phyloP scores from a whole-genome alignment of 1,140 invertebrate genomes.

The Eriocheir sinensis region DNA sequence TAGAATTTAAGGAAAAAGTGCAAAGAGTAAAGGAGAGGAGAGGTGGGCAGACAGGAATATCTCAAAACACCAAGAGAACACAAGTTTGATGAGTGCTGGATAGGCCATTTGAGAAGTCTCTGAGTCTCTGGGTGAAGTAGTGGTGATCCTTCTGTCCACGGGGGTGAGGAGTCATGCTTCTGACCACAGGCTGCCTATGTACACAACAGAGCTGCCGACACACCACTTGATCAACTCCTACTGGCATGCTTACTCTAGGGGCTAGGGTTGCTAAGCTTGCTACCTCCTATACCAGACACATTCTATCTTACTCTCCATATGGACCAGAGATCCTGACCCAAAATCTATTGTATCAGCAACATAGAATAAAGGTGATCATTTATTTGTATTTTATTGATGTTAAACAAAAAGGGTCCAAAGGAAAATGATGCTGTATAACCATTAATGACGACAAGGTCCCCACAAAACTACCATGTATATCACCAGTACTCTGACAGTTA shows the following conservation, averaged over 20 bases:
- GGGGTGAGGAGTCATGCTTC: background rate
- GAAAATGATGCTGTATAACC: too few species aligned
- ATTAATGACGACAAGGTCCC: too few species aligned
- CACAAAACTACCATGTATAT: too few species aligned
- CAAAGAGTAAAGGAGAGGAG: background rate
- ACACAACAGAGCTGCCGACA: too few species aligned
- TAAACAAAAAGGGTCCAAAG: too few species aligned
- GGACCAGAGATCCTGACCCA: too few species aligned
- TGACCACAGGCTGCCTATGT: background rate
- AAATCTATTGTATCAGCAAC: too few species aligned
- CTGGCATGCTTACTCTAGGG: background rate
- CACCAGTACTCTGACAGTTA: too few species aligned
- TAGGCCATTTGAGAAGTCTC: background rate
- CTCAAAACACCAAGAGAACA: background rate
- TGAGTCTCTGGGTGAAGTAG: background rate
- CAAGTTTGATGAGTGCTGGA: background rate
- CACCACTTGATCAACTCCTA: background rate
- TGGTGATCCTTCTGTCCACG: background rate
- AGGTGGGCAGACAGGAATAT: background rate
- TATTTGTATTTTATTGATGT: too few species aligned
- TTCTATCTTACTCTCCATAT: constrained; percentile 10
- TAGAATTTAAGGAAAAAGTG: background rate
- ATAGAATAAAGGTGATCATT: too few species aligned
- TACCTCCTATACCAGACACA: background rate
- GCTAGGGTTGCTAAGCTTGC: background rate